phyloP scores from a whole-genome alignment of 2,888 invertebrate species.

The Epinotia demarniana region DNA sequence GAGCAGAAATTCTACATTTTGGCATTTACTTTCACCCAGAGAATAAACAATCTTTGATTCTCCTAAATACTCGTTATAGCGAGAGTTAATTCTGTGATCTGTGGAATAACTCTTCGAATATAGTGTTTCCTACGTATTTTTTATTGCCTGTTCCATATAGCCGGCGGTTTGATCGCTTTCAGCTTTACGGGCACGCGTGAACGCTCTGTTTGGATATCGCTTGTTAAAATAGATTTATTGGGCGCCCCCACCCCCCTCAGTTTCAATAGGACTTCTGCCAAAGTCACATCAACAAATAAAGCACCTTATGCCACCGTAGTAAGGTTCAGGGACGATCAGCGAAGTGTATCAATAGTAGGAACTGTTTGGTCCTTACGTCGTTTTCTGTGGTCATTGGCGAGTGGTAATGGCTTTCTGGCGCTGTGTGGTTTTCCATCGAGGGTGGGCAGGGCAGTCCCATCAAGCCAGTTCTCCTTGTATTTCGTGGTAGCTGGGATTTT shows the following conservation, averaged over 20 bases:
- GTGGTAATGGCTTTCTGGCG: conserved; percentile 25
- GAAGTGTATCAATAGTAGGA: not conserved
- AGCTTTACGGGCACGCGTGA: conserved; percentile 22
- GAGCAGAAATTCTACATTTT: no score
- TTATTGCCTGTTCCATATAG: conserved; percentile 7
- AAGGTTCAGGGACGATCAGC: not conserved
- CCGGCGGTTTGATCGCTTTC: conserved; percentile 28
- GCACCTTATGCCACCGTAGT: not conserved
- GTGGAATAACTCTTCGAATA: not conserved
- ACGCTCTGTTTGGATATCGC: conserved; percentile 41
- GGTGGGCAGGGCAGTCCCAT: conserved; percentile 6
- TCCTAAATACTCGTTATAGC: not conserved
- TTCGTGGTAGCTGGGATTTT: not conserved
- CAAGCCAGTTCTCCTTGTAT: conserved; percentile 6
- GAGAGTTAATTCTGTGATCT: not conserved
- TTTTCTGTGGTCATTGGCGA: not conserved
- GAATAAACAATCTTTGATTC: no score
- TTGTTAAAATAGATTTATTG: conserved; percentile 44
- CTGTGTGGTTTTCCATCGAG: conserved; percentile 24
- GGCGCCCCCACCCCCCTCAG: conserved; percentile 1
- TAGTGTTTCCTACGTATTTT: not conserved
- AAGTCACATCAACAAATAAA: not conserved
- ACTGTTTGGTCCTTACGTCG: not conserved
- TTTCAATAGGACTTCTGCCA: not conserved
- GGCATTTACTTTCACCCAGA: no score